Evolutionary conservation across 2,888 invertebrate species (phyloP), one percentile per base, ranked within the genome.

Genomic region (Tachina lurida): DNA sequence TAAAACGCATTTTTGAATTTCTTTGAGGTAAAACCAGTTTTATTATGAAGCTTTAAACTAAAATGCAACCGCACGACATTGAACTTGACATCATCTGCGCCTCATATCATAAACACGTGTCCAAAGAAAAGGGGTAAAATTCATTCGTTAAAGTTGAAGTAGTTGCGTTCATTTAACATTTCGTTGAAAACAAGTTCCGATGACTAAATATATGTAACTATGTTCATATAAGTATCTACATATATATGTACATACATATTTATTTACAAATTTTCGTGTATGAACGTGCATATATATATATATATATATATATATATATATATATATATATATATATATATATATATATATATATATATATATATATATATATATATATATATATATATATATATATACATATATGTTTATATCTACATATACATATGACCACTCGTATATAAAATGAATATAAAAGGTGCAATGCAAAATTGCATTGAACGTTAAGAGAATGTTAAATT

Each of bases 31-130:
- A 78, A 83, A 84, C 83, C 52, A 65, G 83, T 84, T 84, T 54
- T 22, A 17, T 31, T 54, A 39, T 31, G n/a, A 49, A 60, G 22
- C 12, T 62, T 77, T 71, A 52, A 65, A 67, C 52, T 73, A 41
- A 78, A 77, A 73, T 78, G 58, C 77, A 83, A 77, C 52, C 68
- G 65, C 19, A 60, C 68, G 84, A 79, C 86, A 86, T 86, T 86
- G 86, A 86, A 86, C 86, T 86, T 86, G 85, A 83, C 78, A 77
- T 83, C 65, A 52, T 71, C 22, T 52, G 19, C 67, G 17, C 49
- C 52, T 73, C 22, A 62, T 74, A 58, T 68, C 52, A 47, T 15
- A 43, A 78, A 82, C 82, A 85, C 85, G 85, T 85, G 47, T 74
- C 60, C 19, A 54, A 68, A 43, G 43, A 43, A 60, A 58, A 60